phyloP scores from a whole-genome alignment of 30 jellyfish, hydroid and myxozoan genomes.

The Phacellophora camtschatica region DNA sequence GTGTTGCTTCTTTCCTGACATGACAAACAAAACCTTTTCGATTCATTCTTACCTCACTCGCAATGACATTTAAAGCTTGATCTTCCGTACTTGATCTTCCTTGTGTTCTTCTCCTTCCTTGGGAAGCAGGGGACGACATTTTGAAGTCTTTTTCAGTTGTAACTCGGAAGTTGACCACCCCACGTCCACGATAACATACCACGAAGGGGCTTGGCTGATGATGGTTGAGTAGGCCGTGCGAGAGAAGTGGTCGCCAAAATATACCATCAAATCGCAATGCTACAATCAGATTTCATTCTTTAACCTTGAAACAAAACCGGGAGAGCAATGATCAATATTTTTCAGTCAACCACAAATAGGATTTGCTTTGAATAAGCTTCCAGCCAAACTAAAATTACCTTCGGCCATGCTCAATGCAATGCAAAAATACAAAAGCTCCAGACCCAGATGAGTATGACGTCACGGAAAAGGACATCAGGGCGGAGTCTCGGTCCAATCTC shows the following conservation, averaged over 20 bases:
- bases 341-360: background rate
- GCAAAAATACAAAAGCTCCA: background rate
- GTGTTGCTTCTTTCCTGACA: too few relatives aligned
- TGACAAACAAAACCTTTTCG: too few relatives aligned
- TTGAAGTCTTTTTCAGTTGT: background rate
- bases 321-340: background rate
- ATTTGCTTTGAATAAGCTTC: background rate
- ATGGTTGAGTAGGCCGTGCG: background rate
- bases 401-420: conserved; percentile 42
- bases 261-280: background rate
- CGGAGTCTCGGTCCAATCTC: conserved; percentile 72
- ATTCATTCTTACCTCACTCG: conserved; percentile 88
- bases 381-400: background rate
- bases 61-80: conserved; percentile 87
- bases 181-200: conserved; percentile 55
- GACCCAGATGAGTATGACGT: conserved; percentile 17
- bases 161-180: conserved; percentile 79
- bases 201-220: conserved; percentile 46
- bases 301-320: background rate
- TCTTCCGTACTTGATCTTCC: conserved; percentile 89
- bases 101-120: conserved; percentile 87
- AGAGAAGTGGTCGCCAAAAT: background rate
- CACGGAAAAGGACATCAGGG: conserved; percentile 57
- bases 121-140: conserved; percentile 89
- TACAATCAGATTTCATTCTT: background rate